These are phyloP conservation scores for Lypha dubia DNA, from an alignment of 2,888 invertebrate genomes.

Conservation along the genomic window DNA sequence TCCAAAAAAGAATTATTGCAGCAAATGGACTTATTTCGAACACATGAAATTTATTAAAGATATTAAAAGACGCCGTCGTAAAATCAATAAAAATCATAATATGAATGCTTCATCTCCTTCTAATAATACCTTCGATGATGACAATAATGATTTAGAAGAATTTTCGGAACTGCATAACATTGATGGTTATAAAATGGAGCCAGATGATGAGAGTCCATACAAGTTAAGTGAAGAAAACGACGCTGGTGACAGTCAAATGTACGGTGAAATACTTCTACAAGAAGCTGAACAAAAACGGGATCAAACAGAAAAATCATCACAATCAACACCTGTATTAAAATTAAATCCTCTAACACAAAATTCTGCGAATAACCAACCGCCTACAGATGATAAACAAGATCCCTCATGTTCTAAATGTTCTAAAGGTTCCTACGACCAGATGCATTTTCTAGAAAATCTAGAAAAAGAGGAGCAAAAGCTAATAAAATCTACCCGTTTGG, in stretches of 20 bases:
- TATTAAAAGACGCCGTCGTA: conserved; percentile 55
- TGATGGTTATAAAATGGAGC: conserved; percentile 39
- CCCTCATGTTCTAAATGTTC: conserved; percentile 75
- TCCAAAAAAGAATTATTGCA: conserved; percentile 54
- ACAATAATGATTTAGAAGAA: conserved; percentile 14
- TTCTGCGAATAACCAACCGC: neutral
- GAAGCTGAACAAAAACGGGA: neutral
- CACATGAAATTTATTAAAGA: conserved; percentile 74
- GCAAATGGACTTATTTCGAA: conserved; percentile 74
- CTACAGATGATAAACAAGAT: neutral
- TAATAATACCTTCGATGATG: conserved; percentile 16
- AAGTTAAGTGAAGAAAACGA: conserved; percentile 1
- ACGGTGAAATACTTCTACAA: neutral
- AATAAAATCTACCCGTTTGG: conserved; percentile 75
- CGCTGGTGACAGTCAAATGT: neutral
- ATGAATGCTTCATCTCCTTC: conserved; percentile 6
- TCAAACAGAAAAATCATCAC: neutral
- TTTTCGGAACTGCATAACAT: conserved; percentile 71
- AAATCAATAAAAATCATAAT: conserved; percentile 10
- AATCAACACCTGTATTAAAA: neutral
- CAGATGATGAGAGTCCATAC: neutral
- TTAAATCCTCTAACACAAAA: neutral
- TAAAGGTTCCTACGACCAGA: conserved; percentile 78
- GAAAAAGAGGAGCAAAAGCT: conserved; percentile 78
- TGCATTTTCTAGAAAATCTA: conserved; percentile 77